Evolutionary conservation across 2,113 vertebrate genomes (phyloP).

Genomic region (Melanerpes aurifrons): DNA sequence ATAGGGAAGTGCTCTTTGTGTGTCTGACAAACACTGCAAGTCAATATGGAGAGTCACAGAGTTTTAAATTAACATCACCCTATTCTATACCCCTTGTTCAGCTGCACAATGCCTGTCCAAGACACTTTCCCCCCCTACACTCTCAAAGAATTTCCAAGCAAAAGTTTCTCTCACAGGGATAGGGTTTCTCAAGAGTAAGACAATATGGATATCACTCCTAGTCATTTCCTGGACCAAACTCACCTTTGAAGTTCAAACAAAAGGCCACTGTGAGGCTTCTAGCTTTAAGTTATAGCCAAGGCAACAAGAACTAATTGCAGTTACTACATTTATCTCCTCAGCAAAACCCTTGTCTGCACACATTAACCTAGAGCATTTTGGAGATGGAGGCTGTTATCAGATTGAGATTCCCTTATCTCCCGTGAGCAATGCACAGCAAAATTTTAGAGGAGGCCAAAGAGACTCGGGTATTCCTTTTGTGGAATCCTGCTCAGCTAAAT

Average conservation of each 20-base stretch:
- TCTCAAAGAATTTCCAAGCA: background rate
- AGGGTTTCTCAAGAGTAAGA: conserved; percentile 37
- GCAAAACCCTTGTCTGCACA: conserved; percentile 16
- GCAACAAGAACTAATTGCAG: conserved; percentile 69
- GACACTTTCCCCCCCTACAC: background rate
- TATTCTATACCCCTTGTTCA: background rate
- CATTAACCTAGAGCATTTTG: background rate
- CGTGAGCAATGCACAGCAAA: background rate
- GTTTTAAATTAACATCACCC: background rate
- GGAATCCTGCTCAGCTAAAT: conserved; percentile 1
- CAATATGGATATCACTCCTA: background rate
- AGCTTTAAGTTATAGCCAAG: conserved; percentile 25
- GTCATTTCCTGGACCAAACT: conserved; percentile 10
- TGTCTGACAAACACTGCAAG: background rate
- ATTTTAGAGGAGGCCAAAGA: background rate
- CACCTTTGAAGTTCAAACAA: conserved; percentile 66
- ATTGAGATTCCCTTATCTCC: background rate
- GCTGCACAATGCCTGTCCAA: background rate
- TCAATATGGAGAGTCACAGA: background rate
- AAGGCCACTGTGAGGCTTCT: conserved; percentile 65
- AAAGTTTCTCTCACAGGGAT: conserved; percentile 34
- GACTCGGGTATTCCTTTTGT: background rate
- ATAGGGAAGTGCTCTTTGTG: background rate
- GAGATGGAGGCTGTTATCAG: background rate
- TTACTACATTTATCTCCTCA: conserved; percentile 51